Base-by-base conservation (phyloP, 2,797 vertebrate genomes). In the Xiphophorus birchmanni region DNA sequence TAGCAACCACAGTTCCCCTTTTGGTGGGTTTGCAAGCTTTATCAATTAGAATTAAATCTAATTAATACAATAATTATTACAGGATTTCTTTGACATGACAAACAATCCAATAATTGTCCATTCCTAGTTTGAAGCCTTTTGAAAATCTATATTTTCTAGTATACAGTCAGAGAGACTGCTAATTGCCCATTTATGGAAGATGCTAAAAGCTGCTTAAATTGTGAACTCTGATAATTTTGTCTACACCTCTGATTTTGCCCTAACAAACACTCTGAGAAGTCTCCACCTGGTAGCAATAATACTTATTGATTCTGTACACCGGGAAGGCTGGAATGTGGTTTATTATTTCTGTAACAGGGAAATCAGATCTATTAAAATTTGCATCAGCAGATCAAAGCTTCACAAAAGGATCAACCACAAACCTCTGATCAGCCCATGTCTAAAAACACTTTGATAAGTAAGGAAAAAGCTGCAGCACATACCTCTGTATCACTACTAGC, bases 401-500 rank as follows among this genome's bases (percentile, higher is more conserved):
- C 12, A 56, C 52, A 56, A 58, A 58, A 32, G 3, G 32, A 60
- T 29, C 54, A 32, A 12, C 60, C 32, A 37, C 17, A 65, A 65
- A 37, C 1, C 13, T 18, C 35, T 23, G 5, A 40, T 40, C 18
- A 35, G 8, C 7, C 5, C 6, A 40, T 23, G 8, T 67, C 35
- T 23, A 71, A 58, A 48, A 26, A 82, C 54, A 72, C 21, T 76
- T 74, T 45, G 86, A 78, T 8, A 75, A 58, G 75, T 79, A 71
- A 88, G 74, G 37, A 44, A 23, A 67, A 48, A 60, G 81, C 80
- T 86, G 10, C 79, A 84, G 74, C 77, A 90, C 91, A 83, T 93
- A 95, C 93, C 93, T 94, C 89, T 72, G 84, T 77, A 73, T 91
- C 89, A 81, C 82, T 82, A 84, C 79, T 86, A 63, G 85, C 76